These are phyloP conservation scores for Koerneria pararmatus DNA, from an alignment of 2,888 invertebrate species.

Conservation along the genomic window DNA sequence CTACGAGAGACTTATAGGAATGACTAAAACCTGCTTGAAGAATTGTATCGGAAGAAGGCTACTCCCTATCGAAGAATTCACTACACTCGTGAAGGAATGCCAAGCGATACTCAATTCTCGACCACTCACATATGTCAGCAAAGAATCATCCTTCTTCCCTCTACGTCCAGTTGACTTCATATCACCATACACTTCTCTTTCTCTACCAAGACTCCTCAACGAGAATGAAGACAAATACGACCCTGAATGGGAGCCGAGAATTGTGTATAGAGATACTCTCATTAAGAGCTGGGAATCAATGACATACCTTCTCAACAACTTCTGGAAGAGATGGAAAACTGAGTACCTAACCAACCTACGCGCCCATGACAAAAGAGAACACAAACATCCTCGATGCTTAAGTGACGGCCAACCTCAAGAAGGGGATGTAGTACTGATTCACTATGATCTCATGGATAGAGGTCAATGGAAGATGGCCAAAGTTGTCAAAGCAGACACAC, in stretches of 20 bases:
- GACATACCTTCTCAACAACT: not conserved
- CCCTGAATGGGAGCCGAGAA: not conserved
- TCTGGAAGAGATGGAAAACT: not conserved
- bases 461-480: too few relatives aligned
- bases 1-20: constrained; percentile 60
- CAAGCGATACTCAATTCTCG: constrained; percentile 55
- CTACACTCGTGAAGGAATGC: constrained; percentile 53
- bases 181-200: not conserved
- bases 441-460: constrained; percentile 15
- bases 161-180: constrained; percentile 28
- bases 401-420: not conserved
- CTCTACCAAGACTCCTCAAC: constrained; percentile 6
- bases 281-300: not conserved
- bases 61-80: constrained; percentile 60
- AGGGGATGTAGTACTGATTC: constrained; percentile 16
- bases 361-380: not conserved
- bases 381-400: not conserved
- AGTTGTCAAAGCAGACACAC: too few relatives aligned
- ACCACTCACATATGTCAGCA: constrained; percentile 54
- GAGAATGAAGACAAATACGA: not conserved
- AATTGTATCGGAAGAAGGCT: constrained; percentile 57
- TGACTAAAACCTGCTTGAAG: constrained; percentile 59
- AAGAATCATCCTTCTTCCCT: constrained; percentile 33
- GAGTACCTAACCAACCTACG: constrained; percentile 6
- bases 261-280: not conserved